These are phyloP conservation scores for Netta rufina DNA, from an alignment of 2,797 vertebrate species.

Conservation along the genomic window DNA sequence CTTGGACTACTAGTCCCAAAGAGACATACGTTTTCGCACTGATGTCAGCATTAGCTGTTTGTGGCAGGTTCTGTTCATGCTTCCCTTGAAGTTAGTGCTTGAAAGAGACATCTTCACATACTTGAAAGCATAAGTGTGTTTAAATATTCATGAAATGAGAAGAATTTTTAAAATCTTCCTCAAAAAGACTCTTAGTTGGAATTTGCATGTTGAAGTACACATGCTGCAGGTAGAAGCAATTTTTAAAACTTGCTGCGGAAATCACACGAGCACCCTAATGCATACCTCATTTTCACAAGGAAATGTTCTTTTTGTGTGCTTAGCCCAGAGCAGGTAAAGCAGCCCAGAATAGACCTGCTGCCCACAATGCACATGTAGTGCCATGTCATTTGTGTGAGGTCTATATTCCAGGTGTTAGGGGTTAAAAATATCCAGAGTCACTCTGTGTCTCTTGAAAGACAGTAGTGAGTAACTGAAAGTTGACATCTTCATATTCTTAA, in stretches of 20 bases:
- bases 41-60: background rate
- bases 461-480: background rate
- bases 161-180: background rate
- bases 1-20: background rate
- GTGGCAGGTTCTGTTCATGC: background rate
- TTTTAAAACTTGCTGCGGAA: background rate
- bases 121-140: background rate
- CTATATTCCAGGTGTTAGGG: background rate
- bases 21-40: fast-evolving
- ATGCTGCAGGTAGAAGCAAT: background rate
- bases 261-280: background rate
- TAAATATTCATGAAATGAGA: conserved; percentile 31
- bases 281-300: background rate
- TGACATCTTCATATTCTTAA: background rate
- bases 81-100: background rate
- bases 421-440: background rate
- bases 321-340: background rate
- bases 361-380: background rate
- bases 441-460: background rate
- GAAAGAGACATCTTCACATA: background rate
- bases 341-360: background rate
- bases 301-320: background rate
- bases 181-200: background rate
- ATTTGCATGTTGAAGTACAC: background rate
- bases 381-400: background rate